These are phyloP conservation scores for Leptoteleia sp. DNA, from an alignment of 1,140 invertebrate species.

Conservation along the genomic window DNA sequence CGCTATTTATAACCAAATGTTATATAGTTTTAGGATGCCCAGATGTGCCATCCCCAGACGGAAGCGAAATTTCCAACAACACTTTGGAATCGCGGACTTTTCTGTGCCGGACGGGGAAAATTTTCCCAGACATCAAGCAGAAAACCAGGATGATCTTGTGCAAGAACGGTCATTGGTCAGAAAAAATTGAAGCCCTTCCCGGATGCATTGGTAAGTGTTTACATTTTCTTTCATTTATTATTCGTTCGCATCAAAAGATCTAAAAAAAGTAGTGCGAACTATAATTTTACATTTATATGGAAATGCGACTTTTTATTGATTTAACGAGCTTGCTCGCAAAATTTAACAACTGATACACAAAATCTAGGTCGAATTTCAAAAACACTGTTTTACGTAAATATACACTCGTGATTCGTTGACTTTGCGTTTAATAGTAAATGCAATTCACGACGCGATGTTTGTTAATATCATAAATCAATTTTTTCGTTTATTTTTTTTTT, in stretches of 20 bases:
- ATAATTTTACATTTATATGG: background rate
- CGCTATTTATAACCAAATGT: too few relatives aligned
- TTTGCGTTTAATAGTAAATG: slow-evolving; percentile 1
- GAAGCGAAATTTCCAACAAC: slow-evolving; percentile 73
- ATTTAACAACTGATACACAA: background rate
- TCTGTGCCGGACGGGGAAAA: slow-evolving; percentile 71
- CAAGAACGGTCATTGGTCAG: slow-evolving; percentile 74
- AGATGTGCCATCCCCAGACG: slow-evolving; percentile 71
- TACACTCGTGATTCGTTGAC: slow-evolving; percentile 8
- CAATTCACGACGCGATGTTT: background rate
- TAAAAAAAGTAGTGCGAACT: background rate
- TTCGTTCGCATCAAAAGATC: background rate
- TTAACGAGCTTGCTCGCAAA: background rate
- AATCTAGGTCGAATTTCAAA: slow-evolving; percentile 5
- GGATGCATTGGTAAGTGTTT: slow-evolving; percentile 72
- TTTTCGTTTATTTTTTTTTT: background rate
- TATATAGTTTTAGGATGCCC: slow-evolving; percentile 75
- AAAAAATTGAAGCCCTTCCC: slow-evolving; percentile 72
- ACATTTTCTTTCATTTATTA: background rate
- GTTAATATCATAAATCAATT: background rate
- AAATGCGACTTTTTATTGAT: background rate
- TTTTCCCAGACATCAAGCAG: slow-evolving; percentile 75
- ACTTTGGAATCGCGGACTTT: slow-evolving; percentile 76
- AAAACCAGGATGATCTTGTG: slow-evolving; percentile 74
- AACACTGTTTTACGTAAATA: slow-evolving; percentile 2